A percentile compares a stretch with the other conserved stretches of the same genome.
phyloP scores from a whole-genome alignment of 2,113 vertebrate species.

The Nerophis lumbriciformis region DNA sequence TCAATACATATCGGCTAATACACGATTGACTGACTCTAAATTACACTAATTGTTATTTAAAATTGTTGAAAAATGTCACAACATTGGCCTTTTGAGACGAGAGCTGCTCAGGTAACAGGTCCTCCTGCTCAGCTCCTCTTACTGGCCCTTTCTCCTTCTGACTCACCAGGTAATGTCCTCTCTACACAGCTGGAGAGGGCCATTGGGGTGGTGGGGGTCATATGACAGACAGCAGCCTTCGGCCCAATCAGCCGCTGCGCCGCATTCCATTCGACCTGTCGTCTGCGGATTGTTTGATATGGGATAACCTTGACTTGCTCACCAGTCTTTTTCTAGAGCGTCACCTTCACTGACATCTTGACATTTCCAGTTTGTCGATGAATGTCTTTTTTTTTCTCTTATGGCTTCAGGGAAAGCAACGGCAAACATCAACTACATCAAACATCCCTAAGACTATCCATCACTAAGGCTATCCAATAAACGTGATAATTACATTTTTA shows the following conservation, averaged over 20 bases:
- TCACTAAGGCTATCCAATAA: too few relatives aligned
- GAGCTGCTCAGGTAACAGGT: too few relatives aligned
- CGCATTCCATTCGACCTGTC: constrained; percentile 20
- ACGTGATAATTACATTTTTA: too few relatives aligned
- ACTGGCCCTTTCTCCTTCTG: constrained; percentile 15
- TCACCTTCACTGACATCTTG: constrained; percentile 12
- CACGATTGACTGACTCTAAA: too few relatives aligned
- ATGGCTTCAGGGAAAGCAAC: not conserved
- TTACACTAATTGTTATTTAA: too few relatives aligned
- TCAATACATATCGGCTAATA: too few relatives aligned
- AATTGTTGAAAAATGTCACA: too few relatives aligned
- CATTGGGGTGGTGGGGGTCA: constrained; percentile 15
- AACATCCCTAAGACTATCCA: not conserved
- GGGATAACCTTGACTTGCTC: constrained; percentile 22
- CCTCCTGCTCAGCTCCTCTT: constrained; percentile 12
- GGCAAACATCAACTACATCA: not conserved
- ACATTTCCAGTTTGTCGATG: constrained; percentile 6
- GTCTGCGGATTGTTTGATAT: constrained; percentile 36
- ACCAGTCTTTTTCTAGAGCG: not conserved
- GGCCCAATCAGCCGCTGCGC: constrained; percentile 17
- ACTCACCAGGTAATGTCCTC: constrained; percentile 38
- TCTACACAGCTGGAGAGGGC: constrained; percentile 43
- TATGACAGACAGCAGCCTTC: constrained; percentile 24
- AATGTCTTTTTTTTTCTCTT: constrained; percentile 2
- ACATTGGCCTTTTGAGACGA: too few relatives aligned